Base-by-base conservation (phyloP, 2,113 vertebrate genomes). In the Pelobates fuscus region DNA sequence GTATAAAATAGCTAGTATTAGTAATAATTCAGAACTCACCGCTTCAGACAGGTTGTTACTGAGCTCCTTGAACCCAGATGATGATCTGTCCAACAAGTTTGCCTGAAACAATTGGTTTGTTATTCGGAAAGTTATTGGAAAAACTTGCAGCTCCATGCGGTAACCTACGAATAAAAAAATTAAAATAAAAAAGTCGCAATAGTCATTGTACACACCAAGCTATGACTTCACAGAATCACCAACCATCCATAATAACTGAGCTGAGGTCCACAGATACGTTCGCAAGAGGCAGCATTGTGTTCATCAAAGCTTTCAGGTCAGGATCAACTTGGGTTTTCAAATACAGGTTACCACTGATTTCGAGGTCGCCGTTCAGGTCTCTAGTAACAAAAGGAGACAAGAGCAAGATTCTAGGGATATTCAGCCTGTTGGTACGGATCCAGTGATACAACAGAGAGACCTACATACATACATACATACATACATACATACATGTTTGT, bases 221-320 rank as follows among this genome's bases (percentile, higher is more conserved):
- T 12, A 41, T 5, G 32, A n/a, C n/a, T 5, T 1, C 15, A 30
- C 5, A 49, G n/a, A 24, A 2, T 0, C 17, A 71, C 84, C 81
- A n/a, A 86, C 84, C 83, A 65, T 82, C 69, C 77, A 84, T 77
- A 0, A 1, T 70, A 2, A 86, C 66, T 0, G 82, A 82, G 0
- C 6, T 70, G 55, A 86, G 44, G 29, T 81, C 82, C 67, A 77
- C 20, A 0, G 64, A 46, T 27, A 20, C 46, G 15, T 7, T 49
- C 0, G 23, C 17, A 0, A 86, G 82, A 0, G 23, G 0, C 0
- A 1, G 55, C 60, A 88, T 27, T 2, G 77, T 74, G 4, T 80
- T 67, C 26, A 84, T 55, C 18, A 81, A 70, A 3, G 18, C 65
- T 0, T 0, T 10, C 30, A 80, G 0, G 0, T 82, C 71, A 0